Base-by-base conservation (phyloP, 2,113 vertebrate genomes). In the Tragelaphus imberbis region DNA sequence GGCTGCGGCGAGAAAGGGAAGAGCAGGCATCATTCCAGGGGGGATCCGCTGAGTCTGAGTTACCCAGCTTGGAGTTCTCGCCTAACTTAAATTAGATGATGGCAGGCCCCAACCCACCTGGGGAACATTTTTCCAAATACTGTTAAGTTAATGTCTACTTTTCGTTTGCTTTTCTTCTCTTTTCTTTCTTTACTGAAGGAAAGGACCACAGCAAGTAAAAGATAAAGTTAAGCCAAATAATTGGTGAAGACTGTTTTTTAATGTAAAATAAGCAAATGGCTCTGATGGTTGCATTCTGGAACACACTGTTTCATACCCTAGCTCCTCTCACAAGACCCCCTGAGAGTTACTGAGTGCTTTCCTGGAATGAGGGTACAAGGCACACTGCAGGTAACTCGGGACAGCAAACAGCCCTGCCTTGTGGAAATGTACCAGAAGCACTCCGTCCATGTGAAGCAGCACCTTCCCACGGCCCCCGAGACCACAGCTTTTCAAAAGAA, bases 1-100 rank as follows among this genome's bases (percentile, higher is more conserved):
- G 99, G 99, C 99, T 99, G 7, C 2, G 2, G 91, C 7, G 90
- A 58, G 28, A 79, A 53, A 95, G 21, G 55, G 68, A 90, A 96
- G 93, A 93, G 81, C 12, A 17, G 30, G 27, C 30, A 61, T 63
- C 65, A 88, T 14, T 61, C 79, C 63, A 36, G n/a, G 56, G 28
- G 93, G 56, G 30, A n/a, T n/a, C 30, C 13, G 28, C 21, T 23
- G 19, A 85, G 33, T 58, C 36, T 65, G 59, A 77, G 75, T n/a
- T 79, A 55, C 56, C 79, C 68, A 75, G 44, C 13, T 2, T 63
- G 44, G 55, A 94, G 58, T 58, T 75, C 44, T 94, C 53, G 68
- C 56, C 94, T 84, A 53, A 90, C 28, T 53, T 71, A 90, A 84
- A 63, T 28, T 17, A 92, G 55, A 55, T 15, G 36, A 89, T 6